Percentiles rank a stretch among this genome's conserved stretches.
Evolutionary conservation across 2,888 invertebrate genomes (phyloP).

Genomic region (Steinernema scapterisci): DNA sequence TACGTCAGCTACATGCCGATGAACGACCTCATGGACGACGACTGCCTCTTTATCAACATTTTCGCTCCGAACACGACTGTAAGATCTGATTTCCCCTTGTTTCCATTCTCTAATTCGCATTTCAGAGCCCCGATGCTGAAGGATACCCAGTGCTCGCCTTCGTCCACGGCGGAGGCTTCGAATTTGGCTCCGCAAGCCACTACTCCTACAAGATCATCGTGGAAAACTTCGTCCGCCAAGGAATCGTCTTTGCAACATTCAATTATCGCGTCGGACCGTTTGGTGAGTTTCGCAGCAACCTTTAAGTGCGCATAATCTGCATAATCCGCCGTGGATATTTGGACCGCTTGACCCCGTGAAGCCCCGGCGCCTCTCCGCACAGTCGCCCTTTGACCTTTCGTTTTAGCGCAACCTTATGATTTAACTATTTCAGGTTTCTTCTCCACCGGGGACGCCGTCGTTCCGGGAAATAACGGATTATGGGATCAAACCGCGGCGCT

Average conservation of each 20-base stretch:
- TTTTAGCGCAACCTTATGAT: too few species aligned
- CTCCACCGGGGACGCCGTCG: constrained; percentile 44
- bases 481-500: constrained; percentile 58
- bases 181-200: constrained; percentile 73
- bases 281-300: constrained; percentile 72
- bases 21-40: not conserved
- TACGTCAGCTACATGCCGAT: not conserved
- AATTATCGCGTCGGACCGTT: constrained; percentile 90
- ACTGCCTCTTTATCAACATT: not conserved
- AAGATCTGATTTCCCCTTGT: too few species aligned
- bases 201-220: constrained; percentile 50
- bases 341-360: too few species aligned
- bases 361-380: too few species aligned
- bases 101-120: too few species aligned
- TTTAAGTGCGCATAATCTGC: too few species aligned
- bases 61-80: not conserved
- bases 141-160: constrained; percentile 87
- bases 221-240: constrained; percentile 71
- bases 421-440: constrained; percentile 40
- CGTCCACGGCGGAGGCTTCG: constrained; percentile 91
- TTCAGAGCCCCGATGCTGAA: not conserved
- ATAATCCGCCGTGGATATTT: too few species aligned
- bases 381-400: too few species aligned
- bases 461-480: constrained; percentile 59
- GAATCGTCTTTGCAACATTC: constrained; percentile 87